Evolutionary conservation across 1,140 invertebrate species (phyloP).

Genomic region (Antheraea mylitta): DNA sequence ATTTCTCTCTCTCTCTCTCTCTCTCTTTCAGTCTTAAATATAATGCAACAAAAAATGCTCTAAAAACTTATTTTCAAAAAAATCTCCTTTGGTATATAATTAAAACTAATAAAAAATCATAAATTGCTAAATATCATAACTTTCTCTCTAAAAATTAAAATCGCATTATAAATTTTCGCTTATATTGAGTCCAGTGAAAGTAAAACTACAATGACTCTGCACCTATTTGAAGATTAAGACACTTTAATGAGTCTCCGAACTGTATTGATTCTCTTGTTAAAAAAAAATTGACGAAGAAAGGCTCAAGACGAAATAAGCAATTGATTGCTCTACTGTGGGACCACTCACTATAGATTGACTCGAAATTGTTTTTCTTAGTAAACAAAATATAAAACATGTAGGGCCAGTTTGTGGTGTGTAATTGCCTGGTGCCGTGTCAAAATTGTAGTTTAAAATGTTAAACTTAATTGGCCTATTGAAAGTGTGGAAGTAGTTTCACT

Average conservation of each 20-base stretch:
- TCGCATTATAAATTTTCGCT: slow-evolving; percentile 1
- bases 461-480: slow-evolving; percentile 1
- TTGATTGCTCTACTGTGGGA: neutral
- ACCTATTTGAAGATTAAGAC: neutral
- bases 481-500: neutral
- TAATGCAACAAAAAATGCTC: too few relatives aligned
- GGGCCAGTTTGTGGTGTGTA: neutral
- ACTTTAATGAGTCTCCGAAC: neutral
- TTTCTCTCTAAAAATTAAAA: neutral
- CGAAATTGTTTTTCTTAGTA: neutral
- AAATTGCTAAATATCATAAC: neutral
- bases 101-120: too few relatives aligned
- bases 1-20: too few relatives aligned
- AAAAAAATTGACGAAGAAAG: neutral
- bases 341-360: neutral
- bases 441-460: neutral
- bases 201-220: neutral
- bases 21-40: too few relatives aligned
- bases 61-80: too few relatives aligned
- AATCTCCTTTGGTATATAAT: too few relatives aligned
- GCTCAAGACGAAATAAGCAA: neutral
- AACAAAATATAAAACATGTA: neutral
- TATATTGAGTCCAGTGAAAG: neutral
- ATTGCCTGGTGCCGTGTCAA: neutral
- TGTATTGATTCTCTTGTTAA: neutral